phyloP scores from a whole-genome alignment of 2,113 vertebrate genomes.

The Saguinus imperator region DNA sequence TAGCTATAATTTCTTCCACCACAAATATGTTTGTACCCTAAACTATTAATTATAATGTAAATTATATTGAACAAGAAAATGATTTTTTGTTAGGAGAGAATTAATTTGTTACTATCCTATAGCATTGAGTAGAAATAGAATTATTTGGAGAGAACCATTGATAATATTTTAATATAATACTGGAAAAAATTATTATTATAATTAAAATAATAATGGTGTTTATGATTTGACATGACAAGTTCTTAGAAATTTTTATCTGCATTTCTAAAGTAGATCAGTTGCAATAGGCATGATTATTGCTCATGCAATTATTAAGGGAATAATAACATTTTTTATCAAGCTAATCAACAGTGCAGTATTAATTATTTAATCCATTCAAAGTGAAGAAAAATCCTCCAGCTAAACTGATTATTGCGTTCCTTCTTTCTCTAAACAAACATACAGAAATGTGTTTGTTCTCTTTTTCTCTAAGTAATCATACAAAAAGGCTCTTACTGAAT shows the following conservation, averaged over 20 bases:
- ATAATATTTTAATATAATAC: background rate
- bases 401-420: background rate
- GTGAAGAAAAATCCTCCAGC: background rate
- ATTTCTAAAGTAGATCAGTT: background rate
- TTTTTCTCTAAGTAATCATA: background rate
- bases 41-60: background rate
- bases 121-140: background rate
- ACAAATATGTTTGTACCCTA: background rate
- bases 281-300: background rate
- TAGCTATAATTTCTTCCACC: background rate
- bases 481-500: background rate
- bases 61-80: background rate
- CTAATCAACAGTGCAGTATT: background rate
- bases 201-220: background rate
- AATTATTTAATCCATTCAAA: background rate
- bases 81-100: background rate
- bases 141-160: background rate
- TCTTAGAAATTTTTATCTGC: background rate
- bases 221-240: background rate
- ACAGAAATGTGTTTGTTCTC: background rate
- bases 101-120: background rate
- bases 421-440: too few species aligned
- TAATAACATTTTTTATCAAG: constrained; percentile 29
- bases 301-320: background rate
- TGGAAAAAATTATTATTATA: background rate